Evolutionary conservation across 2,888 invertebrate species (phyloP).

Genomic region (Thecophora atra): DNA sequence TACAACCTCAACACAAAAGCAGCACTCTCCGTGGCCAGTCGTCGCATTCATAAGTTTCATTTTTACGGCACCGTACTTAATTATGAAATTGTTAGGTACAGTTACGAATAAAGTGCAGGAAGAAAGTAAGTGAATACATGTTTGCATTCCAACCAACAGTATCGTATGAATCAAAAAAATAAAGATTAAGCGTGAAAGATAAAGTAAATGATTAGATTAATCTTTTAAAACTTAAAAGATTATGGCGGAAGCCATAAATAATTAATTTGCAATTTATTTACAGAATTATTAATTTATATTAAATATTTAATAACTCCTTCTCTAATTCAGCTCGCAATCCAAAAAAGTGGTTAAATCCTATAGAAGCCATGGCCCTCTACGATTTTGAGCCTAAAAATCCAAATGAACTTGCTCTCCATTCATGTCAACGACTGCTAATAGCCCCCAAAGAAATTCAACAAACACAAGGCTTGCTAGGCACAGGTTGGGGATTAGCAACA

Average conservation of each 20-base stretch:
- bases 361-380: slow-evolving; percentile 75
- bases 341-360: slow-evolving; percentile 75
- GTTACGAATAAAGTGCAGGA: slow-evolving; percentile 69
- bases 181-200: too few relatives aligned
- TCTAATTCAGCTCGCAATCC: slow-evolving; percentile 71
- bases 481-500: slow-evolving; percentile 76
- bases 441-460: slow-evolving; percentile 87
- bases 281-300: too few relatives aligned
- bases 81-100: slow-evolving; percentile 80
- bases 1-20: slow-evolving; percentile 61
- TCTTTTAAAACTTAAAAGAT: too few relatives aligned
- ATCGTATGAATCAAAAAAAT: not conserved
- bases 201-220: too few relatives aligned
- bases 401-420: slow-evolving; percentile 80
- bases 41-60: slow-evolving; percentile 89
- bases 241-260: too few relatives aligned
- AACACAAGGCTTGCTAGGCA: slow-evolving; percentile 70
- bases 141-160: not conserved
- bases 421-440: slow-evolving; percentile 80
- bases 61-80: slow-evolving; percentile 90
- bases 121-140: slow-evolving; percentile 69
- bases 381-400: slow-evolving; percentile 78
- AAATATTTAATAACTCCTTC: too few relatives aligned
- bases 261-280: too few relatives aligned
- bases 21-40: slow-evolving; percentile 83